Base-by-base conservation (phyloP, 2,797 vertebrate species). In the Pseudochaenichthys georgianus region DNA sequence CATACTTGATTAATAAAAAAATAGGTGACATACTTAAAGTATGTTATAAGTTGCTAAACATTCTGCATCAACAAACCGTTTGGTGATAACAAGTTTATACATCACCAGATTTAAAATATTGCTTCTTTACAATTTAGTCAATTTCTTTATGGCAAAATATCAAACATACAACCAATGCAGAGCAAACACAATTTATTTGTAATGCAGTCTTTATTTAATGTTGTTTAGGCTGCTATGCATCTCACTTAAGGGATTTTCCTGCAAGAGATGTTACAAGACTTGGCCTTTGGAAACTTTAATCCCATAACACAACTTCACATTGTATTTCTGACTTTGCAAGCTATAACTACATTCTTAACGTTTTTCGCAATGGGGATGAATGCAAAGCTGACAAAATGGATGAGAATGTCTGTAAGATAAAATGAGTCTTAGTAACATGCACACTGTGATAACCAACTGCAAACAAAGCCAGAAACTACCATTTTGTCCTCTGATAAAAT, bases 391-490 rank as follows among this genome's bases (percentile, higher is more conserved):
- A 38, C 34, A 7, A 38, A 38, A 38, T 7, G 34, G 8, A 38
- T 38, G 34, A 38, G 34, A 38, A 38, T 38, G 34, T 9, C 6
- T 51, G 48, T 16, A 11, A 50, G 46, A 69, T 73, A 15, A 38
- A 10, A 15, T 62, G 9, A 23, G 15, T 23, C 47, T 53, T n/a
- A 19, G 9, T 16, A 54, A 12, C 17, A 6, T 41, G 65, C 17
- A 51, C 9, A 28, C 23, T 59, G 51, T 13, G 28, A 61, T 6
- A 8, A 8, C 55, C 1, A 70, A 62, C 38, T 62, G 31, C 60
- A 55, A 43, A 68, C 45, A 23, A 46, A 67, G 23, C 54, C n/a
- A 78, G 28, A 78, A 43, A 28, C 66, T 31, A n/a, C 21, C 1
- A 0, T 58, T 66, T 34, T 55, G 47, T 59, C n/a, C 7, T 16